Percentiles rank a stretch among this genome's conserved stretches.
These are phyloP conservation scores for Gila orcuttii DNA, from an alignment of 2,113 vertebrate species.

Conservation along the genomic window DNA sequence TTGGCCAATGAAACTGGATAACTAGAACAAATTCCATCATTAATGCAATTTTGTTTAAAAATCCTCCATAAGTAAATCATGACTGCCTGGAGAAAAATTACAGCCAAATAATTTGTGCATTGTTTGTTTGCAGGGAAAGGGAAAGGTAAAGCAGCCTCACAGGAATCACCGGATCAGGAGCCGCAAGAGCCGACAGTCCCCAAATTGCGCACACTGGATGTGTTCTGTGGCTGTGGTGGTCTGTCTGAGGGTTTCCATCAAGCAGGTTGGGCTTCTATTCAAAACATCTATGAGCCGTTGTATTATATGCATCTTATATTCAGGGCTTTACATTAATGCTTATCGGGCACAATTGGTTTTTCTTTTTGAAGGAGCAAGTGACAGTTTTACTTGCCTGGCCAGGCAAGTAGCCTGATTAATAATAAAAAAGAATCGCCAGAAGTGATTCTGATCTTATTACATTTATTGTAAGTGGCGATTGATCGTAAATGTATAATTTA, in stretches of 20 bases:
- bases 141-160: constrained; percentile 73
- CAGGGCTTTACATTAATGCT: too few species aligned
- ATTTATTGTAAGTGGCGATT: too few species aligned
- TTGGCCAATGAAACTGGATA: background rate
- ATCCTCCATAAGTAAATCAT: background rate
- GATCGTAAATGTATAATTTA: too few species aligned
- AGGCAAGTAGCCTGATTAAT: too few species aligned
- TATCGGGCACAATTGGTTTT: too few species aligned
- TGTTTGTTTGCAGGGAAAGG: constrained; percentile 79
- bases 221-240: constrained; percentile 95
- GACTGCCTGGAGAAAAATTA: background rate
- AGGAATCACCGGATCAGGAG: constrained; percentile 77
- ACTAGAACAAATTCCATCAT: background rate
- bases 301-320: too few species aligned
- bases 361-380: too few species aligned
- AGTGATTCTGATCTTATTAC: too few species aligned
- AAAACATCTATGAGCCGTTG: background rate
- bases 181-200: constrained; percentile 62
- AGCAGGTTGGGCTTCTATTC: constrained; percentile 78
- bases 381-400: too few species aligned
- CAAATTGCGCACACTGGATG: constrained; percentile 89
- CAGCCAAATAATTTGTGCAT: background rate
- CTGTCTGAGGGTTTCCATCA: constrained; percentile 96
- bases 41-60: background rate
- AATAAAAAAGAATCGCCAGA: too few species aligned